phyloP scores from a whole-genome alignment of 2,888 invertebrate genomes.

The Eupeodes latifasciatus region DNA sequence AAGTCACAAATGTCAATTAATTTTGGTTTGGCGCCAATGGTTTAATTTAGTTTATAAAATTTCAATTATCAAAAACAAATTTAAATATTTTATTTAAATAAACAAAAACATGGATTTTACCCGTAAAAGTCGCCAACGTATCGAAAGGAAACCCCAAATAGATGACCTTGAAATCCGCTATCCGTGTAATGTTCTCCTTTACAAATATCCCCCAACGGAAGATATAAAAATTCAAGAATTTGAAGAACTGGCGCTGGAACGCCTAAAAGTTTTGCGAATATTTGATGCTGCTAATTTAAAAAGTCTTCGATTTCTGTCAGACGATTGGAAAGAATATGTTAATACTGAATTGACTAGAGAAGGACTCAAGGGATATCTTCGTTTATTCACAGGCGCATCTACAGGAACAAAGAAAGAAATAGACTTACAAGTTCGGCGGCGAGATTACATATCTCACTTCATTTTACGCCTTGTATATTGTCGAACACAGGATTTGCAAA shows the following conservation, averaged over 20 bases:
- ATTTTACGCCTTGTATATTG: constrained; percentile 96
- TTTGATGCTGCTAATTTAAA: constrained; percentile 90
- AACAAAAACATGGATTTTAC: constrained; percentile 80
- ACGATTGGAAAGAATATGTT: constrained; percentile 89
- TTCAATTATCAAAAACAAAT: too few relatives aligned
- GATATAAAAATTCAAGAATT: constrained; percentile 92
- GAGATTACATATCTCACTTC: constrained; percentile 96
- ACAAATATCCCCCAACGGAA: constrained; percentile 89
- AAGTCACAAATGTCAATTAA: too few relatives aligned
- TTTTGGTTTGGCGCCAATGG: background rate
- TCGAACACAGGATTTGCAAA: constrained; percentile 91
- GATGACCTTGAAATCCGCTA: constrained; percentile 86
- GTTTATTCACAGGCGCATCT: constrained; percentile 85
- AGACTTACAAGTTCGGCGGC: constrained; percentile 88
- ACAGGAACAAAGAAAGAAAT: constrained; percentile 84
- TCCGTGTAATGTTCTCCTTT: constrained; percentile 92
- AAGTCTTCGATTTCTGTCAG: constrained; percentile 87
- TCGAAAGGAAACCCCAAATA: constrained; percentile 79
- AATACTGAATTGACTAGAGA: constrained; percentile 88
- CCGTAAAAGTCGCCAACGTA: constrained; percentile 79
- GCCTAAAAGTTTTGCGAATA: constrained; percentile 91
- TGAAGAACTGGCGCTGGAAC: constrained; percentile 93
- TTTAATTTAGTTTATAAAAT: background rate
- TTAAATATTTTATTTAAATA: background rate
- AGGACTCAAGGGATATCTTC: constrained; percentile 87